Evolutionary conservation across 2,888 invertebrate genomes (phyloP).

Genomic region (Eurytoma adleriae): DNA sequence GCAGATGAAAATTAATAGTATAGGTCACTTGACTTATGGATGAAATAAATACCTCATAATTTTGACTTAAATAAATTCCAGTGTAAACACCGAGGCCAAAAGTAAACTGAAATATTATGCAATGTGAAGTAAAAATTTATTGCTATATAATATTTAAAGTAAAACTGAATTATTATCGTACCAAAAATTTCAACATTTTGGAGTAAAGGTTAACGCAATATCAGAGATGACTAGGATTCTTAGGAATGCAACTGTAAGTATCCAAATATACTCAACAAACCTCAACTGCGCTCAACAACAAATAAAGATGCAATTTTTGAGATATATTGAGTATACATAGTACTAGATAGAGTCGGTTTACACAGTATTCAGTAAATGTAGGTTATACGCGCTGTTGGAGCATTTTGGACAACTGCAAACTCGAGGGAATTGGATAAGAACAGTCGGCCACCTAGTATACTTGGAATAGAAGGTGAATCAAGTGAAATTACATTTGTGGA

Average conservation of each 20-base stretch:
- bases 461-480: neutral
- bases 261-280: neutral
- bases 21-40: neutral
- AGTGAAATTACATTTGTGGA: conserved; percentile 5
- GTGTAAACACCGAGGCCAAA: conserved; percentile 84
- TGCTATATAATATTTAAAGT: conserved; percentile 4
- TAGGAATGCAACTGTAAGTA: neutral
- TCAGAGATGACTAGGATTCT: conserved; percentile 1
- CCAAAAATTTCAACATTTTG: conserved; percentile 68
- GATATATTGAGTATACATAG: too few species aligned
- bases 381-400: conserved; percentile 11
- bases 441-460: too few species aligned
- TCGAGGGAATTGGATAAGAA: conserved; percentile 20
- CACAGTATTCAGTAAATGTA: neutral
- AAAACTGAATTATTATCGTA: conserved; percentile 57
- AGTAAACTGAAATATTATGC: conserved; percentile 79
- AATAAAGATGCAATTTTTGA: too few species aligned
- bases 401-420: conserved; percentile 15
- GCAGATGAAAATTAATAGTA: neutral
- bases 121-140: conserved; percentile 10
- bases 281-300: too few species aligned
- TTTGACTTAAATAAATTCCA: conserved; percentile 86
- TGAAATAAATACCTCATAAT: conserved; percentile 82
- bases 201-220: neutral
- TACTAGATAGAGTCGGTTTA: too few species aligned